phyloP scores from a whole-genome alignment of 2,888 invertebrate species.

The Melinaea marsaeus region DNA sequence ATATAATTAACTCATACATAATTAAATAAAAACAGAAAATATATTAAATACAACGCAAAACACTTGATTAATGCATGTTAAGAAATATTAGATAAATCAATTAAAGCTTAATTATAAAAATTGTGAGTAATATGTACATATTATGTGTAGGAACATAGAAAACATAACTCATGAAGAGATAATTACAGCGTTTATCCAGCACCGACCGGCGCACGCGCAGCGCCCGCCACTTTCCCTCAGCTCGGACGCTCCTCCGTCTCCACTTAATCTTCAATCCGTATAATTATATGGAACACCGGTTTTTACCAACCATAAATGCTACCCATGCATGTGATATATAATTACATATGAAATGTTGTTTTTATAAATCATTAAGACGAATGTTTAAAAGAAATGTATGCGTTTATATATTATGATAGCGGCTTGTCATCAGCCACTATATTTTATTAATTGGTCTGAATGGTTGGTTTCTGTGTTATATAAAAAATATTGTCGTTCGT shows the following conservation, averaged over 20 bases:
- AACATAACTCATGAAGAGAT: slow-evolving; percentile 23
- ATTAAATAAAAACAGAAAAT: neutral
- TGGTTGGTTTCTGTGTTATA: no score
- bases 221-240: slow-evolving; percentile 47
- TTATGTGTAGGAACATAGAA: slow-evolving; percentile 5
- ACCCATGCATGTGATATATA: neutral
- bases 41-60: neutral
- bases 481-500: no score
- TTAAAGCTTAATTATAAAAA: neutral
- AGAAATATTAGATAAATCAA: neutral
- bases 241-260: slow-evolving; percentile 19
- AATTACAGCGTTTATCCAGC: slow-evolving; percentile 21
- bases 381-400: no score
- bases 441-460: no score
- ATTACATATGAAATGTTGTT: neutral
- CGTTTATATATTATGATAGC: no score
- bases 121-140: slow-evolving; percentile 1
- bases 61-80: neutral
- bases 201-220: slow-evolving; percentile 30
- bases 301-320: slow-evolving; percentile 6
- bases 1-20: neutral
- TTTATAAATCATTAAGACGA: neutral
- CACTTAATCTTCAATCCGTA: slow-evolving; percentile 2
- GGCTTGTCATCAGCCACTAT: no score
- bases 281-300: slow-evolving; percentile 1